Conservation (phyloP, 2,113 vertebrate species). For the Choloepus hoffmanni region DNA sequence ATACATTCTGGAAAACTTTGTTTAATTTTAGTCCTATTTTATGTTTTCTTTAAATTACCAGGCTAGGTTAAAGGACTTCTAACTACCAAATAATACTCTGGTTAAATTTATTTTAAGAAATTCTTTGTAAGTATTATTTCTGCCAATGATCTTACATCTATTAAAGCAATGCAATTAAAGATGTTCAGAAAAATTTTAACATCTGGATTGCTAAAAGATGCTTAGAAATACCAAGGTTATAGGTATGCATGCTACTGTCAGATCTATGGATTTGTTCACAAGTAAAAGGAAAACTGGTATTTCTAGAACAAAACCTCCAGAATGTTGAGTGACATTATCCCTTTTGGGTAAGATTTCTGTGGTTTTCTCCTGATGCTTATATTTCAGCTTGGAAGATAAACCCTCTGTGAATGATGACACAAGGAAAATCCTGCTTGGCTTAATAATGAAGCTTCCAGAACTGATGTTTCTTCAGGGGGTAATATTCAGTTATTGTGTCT, state of each 20-base stretch:
- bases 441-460: conserved; percentile 79
- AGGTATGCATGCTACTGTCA: background rate
- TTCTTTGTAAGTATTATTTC: background rate
- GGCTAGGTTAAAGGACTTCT: background rate
- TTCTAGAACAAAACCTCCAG: conserved; percentile 21
- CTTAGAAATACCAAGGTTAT: conserved; percentile 7
- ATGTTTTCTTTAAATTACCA: conserved; percentile 39
- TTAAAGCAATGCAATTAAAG: background rate
- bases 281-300: background rate
- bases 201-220: conserved; percentile 11
- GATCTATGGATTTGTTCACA: background rate
- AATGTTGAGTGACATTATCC: background rate
- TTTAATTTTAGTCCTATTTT: background rate
- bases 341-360: conserved; percentile 19
- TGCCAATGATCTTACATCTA: background rate
- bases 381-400: conserved; percentile 76
- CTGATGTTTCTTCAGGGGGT: conserved; percentile 78
- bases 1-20: background rate
- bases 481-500: conserved; percentile 79
- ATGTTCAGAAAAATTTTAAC: background rate
- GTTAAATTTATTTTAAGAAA: conserved; percentile 20
- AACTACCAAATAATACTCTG: background rate
- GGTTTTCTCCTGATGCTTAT: conserved; percentile 59
- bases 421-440: conserved; percentile 72
- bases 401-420: conserved; percentile 75